Conservation (phyloP, 64 coral and sea anemone genomes). For the Stylophora pistillata region DNA sequence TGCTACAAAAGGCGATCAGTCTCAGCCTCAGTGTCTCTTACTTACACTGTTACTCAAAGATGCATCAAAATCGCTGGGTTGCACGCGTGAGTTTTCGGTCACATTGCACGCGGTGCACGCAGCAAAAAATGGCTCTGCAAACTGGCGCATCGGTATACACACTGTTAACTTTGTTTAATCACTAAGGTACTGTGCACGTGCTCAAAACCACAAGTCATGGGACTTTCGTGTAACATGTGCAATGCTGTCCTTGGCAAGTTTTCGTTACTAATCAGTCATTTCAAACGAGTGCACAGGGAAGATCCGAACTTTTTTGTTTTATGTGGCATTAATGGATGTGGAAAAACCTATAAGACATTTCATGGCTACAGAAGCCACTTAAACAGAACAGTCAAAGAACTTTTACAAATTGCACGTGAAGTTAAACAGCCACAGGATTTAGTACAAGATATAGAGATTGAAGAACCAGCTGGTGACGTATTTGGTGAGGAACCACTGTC, state of each 20-base stretch:
- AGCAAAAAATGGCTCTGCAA: too few species aligned
- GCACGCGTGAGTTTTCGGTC: too few species aligned
- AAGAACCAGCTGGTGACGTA: slow-evolving; percentile 38
- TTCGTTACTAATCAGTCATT: slow-evolving; percentile 41
- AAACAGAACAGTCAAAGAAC: slow-evolving; percentile 23
- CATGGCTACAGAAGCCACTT: slow-evolving; percentile 73
- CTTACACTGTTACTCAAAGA: neutral
- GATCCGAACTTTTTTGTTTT: slow-evolving; percentile 37
- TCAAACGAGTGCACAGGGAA: slow-evolving; percentile 38
- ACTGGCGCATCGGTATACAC: too few species aligned
- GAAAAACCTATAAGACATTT: slow-evolving; percentile 62
- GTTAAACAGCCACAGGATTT: slow-evolving; percentile 46
- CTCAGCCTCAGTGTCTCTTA: too few species aligned
- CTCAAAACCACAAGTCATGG: slow-evolving; percentile 3
- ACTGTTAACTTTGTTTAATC: neutral
- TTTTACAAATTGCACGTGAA: slow-evolving; percentile 42
- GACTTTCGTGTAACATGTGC: slow-evolving; percentile 58
- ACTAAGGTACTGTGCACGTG: neutral
- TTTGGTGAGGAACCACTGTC: slow-evolving; percentile 16
- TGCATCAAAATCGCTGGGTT: too few species aligned
- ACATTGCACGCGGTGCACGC: too few species aligned
- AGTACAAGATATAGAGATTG: slow-evolving; percentile 19
- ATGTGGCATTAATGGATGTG: slow-evolving; percentile 64
- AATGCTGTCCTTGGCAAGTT: slow-evolving; percentile 58
- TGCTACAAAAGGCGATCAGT: too few species aligned